A percentile compares a stretch with the other conserved stretches of the same genome.
Conservation (phyloP, 2,888 invertebrate genomes). For the Cephus nigrinus region DNA sequence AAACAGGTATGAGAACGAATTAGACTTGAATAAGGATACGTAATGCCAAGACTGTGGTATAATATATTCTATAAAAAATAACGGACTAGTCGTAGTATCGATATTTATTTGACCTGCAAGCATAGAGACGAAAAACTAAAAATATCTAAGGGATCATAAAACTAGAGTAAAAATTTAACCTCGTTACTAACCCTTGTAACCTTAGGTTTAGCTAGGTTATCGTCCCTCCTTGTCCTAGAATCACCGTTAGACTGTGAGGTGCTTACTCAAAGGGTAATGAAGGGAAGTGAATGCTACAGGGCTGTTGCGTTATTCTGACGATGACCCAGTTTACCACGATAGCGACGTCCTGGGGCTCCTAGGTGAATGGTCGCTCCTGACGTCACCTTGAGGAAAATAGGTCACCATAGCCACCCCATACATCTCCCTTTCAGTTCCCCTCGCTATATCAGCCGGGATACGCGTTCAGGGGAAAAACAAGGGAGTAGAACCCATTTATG, state of each 20-base stretch:
- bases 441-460: not conserved
- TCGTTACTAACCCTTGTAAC: not conserved
- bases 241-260: not conserved
- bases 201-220: not conserved
- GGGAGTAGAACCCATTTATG: not conserved
- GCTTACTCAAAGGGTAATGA: not conserved
- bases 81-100: not conserved
- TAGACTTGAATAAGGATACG: not conserved
- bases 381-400: conserved; percentile 46
- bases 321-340: conserved; percentile 43
- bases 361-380: conserved; percentile 46
- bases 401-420: conserved; percentile 36
- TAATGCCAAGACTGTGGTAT: not conserved
- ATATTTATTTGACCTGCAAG: not conserved
- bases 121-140: not conserved
- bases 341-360: conserved; percentile 24
- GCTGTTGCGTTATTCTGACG: conserved; percentile 21
- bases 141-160: not conserved
- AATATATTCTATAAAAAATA: not conserved
- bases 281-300: not conserved
- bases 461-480: not conserved
- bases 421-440: conserved; percentile 7
- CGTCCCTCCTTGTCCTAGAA: not conserved
- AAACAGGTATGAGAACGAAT: not conserved
- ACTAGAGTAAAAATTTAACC: not conserved